Conservation (phyloP, 2,797 vertebrate species). For the Notolepis coatsorum region DNA sequence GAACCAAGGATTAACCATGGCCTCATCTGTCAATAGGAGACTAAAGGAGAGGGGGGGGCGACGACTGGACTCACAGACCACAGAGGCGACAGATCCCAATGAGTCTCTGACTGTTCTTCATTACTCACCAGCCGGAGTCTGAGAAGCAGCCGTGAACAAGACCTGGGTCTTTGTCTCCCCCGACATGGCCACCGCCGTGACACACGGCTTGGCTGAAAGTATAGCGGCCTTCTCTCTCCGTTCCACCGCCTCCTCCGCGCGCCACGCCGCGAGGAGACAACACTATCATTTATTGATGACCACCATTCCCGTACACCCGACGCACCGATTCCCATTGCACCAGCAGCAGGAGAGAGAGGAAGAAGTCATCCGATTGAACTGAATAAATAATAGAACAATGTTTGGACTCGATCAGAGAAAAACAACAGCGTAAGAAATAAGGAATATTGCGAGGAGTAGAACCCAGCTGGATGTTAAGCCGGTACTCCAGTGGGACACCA, state of each 20-base stretch:
- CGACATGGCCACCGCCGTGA: no score
- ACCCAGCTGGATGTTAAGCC: slow-evolving; percentile 15
- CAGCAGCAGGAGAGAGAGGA: slow-evolving; percentile 3
- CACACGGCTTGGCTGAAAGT: not conserved
- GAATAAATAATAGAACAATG: slow-evolving; percentile 65
- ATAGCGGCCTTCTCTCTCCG: slow-evolving; percentile 9
- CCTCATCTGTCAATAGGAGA: slow-evolving; percentile 38
- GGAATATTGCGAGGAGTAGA: slow-evolving; percentile 24
- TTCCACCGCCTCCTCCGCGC: slow-evolving; percentile 15
- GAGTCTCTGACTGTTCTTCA: slow-evolving; percentile 12
- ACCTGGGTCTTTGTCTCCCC: not conserved
- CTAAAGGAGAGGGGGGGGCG: not conserved
- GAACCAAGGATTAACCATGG: slow-evolving; percentile 41
- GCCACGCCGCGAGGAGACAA: slow-evolving; percentile 44
- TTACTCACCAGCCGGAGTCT: not conserved
- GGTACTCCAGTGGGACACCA: slow-evolving; percentile 26
- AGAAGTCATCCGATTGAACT: slow-evolving; percentile 31
- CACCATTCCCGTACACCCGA: slow-evolving; percentile 48
- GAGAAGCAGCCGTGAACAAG: not conserved
- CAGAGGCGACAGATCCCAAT: slow-evolving; percentile 14
- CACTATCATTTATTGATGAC: slow-evolving; percentile 65
- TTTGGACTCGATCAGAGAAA: slow-evolving; percentile 61
- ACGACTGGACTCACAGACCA: slow-evolving; percentile 13
- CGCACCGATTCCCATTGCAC: slow-evolving; percentile 35
- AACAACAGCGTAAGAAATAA: slow-evolving; percentile 45